Base-by-base conservation (phyloP, 2,888 invertebrate species). In the Zelleria hepariella region DNA sequence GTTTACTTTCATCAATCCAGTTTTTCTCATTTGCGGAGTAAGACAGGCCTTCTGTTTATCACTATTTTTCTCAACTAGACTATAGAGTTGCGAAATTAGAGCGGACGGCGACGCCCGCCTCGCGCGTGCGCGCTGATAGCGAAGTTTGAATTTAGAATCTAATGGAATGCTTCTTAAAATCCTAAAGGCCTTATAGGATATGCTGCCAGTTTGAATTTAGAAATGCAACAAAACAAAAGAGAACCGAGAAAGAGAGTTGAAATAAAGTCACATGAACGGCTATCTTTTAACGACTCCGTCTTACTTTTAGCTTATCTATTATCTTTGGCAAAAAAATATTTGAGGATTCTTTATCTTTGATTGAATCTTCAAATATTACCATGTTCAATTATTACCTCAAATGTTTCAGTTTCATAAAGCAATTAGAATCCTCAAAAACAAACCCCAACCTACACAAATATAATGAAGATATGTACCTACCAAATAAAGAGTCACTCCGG, bases 51-150 rank as follows among this genome's bases (percentile, higher is more conserved):
- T 42, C 32, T 15, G 4, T 42, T 42, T 42, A n/a, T 42, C 5
- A 3, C 15, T 42, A 42, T 42, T 42, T 15, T 42, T 10, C 15
- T 10, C 32, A 42, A 42, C 32, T 42, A 42, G 32, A 42, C 32
- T 42, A 42, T 42, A 42, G 15, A 42, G 72, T 87, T 87, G 82
- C 85, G 86, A 87, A 87, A 87, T 80, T 85, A 73, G 87, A 86
- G 82, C 86, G 79, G 66, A 84, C 77, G 71, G 70, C 69, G 76
- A 68, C 79, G 79, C 82, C 82, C 53, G 53, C 53, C 23, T 25
- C 53, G 53, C n/a, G 23, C 23, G 23, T 24, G 24, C 53, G 24
- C 53, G 3, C 32, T 42, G 32, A 42, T 42, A 42, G 23, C 51
- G 23, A 18, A 20, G 51, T 51, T 51, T 51, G 51, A 51, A 51